Base-by-base conservation (phyloP, 1,140 invertebrate genomes). In the Bombus confusus region DNA sequence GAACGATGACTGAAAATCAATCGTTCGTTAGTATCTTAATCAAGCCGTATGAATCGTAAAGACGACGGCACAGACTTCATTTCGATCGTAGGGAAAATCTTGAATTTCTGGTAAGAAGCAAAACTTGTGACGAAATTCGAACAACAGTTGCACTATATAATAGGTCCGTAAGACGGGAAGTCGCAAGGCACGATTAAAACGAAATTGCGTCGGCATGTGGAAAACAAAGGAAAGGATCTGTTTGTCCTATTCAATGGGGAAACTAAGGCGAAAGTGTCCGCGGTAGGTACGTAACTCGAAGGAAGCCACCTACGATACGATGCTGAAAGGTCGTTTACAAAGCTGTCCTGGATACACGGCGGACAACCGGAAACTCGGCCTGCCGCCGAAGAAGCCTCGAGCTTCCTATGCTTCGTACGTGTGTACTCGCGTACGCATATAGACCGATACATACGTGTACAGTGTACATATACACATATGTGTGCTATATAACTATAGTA, bases 321-420 rank as follows among this genome's bases (percentile, higher is more conserved):
- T n/a, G 34, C 47, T 75, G 73, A 37, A 75, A 75, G 47, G 43
- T 75, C 52, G 9, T 52, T 18, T 43, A 34, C 71, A 18, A 34
- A 66, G 68, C 25, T 47, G 80, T 82, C 41, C 39, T 34, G 43
- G 57, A 64, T 74, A 81, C 39, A 12, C 47, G 69, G 12, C n/a
- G 39, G 47, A 62, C 52, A 34, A 81, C 52, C 80, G 80, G 69
- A 82, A 82, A 62, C 39, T 41, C 69, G 52, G 69, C 13, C 52
- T 81, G n/a, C 52, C 37, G n/a, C 18, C 39, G 15, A 64, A 31
- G 39, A 64, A 82, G 41, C 71, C 69, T 31, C 69, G 22, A 59
- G 39, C 25, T 43, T 59, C n/a, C 15, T 72, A 31, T 22, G n/a
- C 2, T 39, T 39, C 34, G 34, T 72, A 57, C 57, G 22, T 59